phyloP scores from a whole-genome alignment of 1,140 invertebrate genomes.

The Vanessa tameamea region DNA sequence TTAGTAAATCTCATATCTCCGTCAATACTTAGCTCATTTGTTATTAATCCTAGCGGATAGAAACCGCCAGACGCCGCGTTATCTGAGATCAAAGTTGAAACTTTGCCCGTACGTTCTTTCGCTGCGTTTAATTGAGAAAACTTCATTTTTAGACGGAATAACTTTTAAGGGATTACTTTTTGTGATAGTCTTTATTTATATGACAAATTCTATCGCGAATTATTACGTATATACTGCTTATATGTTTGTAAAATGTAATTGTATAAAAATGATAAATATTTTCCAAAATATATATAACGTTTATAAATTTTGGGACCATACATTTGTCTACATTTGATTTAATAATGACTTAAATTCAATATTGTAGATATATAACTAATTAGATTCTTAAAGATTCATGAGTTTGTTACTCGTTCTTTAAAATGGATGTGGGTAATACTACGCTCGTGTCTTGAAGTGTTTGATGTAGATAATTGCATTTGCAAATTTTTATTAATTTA shows the following conservation, averaged over 20 bases:
- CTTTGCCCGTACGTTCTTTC: constrained; percentile 60
- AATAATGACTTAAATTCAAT: too few species aligned
- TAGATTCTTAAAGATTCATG: constrained; percentile 25
- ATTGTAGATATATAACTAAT: background rate
- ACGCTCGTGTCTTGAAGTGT: too few species aligned
- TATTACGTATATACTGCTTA: background rate
- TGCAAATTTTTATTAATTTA: too few species aligned
- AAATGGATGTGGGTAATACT: constrained; percentile 27
- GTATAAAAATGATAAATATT: too few species aligned
- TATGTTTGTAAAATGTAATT: too few species aligned
- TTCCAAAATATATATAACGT: too few species aligned
- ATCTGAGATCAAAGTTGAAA: constrained; percentile 67
- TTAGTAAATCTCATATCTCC: constrained; percentile 50
- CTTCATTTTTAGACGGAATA: constrained; percentile 53
- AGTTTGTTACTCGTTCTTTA: constrained; percentile 36
- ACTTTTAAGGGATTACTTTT: constrained; percentile 44
- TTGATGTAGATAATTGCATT: too few species aligned
- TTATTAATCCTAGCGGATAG: constrained; percentile 68
- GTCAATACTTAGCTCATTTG: constrained; percentile 56
- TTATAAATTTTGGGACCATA: too few species aligned
- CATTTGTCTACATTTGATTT: too few species aligned
- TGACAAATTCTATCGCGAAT: background rate
- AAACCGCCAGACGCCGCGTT: constrained; percentile 65
- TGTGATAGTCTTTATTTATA: constrained; percentile 11
- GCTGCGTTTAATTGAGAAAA: constrained; percentile 63